A percentile compares a stretch with the other conserved stretches of the same genome.
Conservation (phyloP, 2,888 invertebrate species). For the Lamproptera curius region DNA sequence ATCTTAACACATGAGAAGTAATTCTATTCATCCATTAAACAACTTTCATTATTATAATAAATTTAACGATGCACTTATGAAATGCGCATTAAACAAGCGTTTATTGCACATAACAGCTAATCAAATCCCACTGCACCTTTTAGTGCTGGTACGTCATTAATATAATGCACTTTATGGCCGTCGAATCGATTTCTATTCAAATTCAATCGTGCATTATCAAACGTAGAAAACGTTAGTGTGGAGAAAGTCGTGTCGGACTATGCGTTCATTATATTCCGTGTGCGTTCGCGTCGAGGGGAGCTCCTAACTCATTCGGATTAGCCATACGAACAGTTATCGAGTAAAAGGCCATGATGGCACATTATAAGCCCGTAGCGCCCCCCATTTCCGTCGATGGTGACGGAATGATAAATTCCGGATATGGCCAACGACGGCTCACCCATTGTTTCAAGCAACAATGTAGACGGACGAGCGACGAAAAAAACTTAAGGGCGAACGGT, state of each 20-base stretch:
- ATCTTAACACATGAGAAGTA: no score
- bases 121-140: neutral
- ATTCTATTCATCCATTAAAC: no score
- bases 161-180: constrained; percentile 1
- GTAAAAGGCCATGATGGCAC: constrained; percentile 65
- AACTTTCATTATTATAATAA: neutral
- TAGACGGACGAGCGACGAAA: constrained; percentile 60
- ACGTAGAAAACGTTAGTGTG: constrained; percentile 19
- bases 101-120: neutral
- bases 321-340: constrained; percentile 54
- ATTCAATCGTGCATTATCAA: constrained; percentile 11
- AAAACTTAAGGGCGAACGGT: constrained; percentile 45
- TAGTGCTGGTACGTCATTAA: neutral
- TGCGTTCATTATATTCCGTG: constrained; percentile 33
- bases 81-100: neutral
- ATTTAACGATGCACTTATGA: neutral
- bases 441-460: constrained; percentile 73
- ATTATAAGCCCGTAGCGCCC: constrained; percentile 73
- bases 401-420: constrained; percentile 75
- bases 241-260: constrained; percentile 33
- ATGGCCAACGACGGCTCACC: constrained; percentile 53
- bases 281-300: constrained; percentile 37
- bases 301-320: constrained; percentile 57
- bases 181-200: constrained; percentile 16
- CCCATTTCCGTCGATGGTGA: constrained; percentile 72